These are phyloP conservation scores for Parasteatoda tepidariorum DNA, from an alignment of 1,140 invertebrate species.

Conservation along the genomic window DNA sequence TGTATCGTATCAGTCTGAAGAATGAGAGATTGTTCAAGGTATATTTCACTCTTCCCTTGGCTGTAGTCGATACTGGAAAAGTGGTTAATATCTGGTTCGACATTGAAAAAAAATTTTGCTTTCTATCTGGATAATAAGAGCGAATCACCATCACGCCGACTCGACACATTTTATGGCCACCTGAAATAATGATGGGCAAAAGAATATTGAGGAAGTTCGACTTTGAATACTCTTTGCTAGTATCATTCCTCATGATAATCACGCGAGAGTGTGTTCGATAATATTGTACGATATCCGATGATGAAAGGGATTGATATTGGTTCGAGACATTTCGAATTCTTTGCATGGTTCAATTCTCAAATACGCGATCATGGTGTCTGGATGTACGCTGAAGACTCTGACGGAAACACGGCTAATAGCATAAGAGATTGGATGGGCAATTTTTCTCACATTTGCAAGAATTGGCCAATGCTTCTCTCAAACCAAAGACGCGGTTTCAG, in stretches of 20 bases:
- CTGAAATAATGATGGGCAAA: conserved; percentile 64
- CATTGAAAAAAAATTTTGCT: neutral
- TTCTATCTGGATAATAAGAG: conserved; percentile 4
- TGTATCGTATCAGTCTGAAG: neutral
- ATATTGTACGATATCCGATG: conserved; percentile 5
- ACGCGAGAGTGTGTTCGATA: neutral
- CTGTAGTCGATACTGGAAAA: conserved; percentile 7
- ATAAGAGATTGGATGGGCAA: conserved; percentile 65
- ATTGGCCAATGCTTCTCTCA: conserved; percentile 66
- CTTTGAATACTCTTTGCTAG: conserved; percentile 42
- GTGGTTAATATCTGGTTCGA: neutral
- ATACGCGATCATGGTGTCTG: conserved; percentile 65
- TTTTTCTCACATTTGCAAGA: conserved; percentile 63
- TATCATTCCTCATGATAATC: conserved; percentile 50
- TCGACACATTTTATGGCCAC: conserved; percentile 62
- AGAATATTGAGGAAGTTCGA: conserved; percentile 64
- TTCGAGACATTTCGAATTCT: conserved; percentile 60
- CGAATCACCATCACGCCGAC: conserved; percentile 63
- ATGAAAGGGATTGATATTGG: conserved; percentile 32
- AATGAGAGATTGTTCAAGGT: neutral
- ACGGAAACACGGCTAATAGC: conserved; percentile 34
- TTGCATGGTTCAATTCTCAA: conserved; percentile 64
- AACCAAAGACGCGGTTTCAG: conserved; percentile 43
- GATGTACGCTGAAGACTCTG: conserved; percentile 61
- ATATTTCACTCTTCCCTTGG: neutral